phyloP scores from a whole-genome alignment of 2,113 vertebrate genomes.

The Empidonax alnorum region DNA sequence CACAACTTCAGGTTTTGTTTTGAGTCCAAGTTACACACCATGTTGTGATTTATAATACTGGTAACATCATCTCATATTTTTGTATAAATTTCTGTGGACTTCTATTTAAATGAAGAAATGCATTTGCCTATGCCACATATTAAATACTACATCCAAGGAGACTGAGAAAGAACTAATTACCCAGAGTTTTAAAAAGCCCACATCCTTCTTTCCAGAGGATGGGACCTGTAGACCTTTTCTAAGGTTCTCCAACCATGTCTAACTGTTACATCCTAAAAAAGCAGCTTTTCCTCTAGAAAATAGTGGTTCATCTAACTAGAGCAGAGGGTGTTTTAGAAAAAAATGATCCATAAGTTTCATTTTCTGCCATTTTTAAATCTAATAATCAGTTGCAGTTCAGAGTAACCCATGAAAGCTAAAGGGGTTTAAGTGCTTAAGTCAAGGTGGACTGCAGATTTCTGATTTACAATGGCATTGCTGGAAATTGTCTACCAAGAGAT shows the following conservation, averaged over 20 bases:
- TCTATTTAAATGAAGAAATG: neutral
- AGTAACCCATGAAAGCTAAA: neutral
- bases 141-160: neutral
- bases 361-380: neutral
- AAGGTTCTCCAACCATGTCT: neutral
- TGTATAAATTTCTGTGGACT: neutral
- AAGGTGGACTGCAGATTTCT: neutral
- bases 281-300: neutral
- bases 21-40: neutral
- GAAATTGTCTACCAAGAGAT: neutral
- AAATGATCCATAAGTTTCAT: accelerated
- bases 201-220: neutral
- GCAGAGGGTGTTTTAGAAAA: neutral
- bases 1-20: neutral
- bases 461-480: neutral
- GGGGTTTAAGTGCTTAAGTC: neutral
- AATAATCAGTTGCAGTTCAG: neutral
- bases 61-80: neutral
- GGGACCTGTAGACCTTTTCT: neutral
- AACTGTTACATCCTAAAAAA: neutral
- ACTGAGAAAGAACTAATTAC: neutral
- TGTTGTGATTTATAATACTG: neutral
- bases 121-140: neutral
- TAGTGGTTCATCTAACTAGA: neutral
- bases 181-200: neutral